Base-by-base conservation (phyloP, 2,797 vertebrate species). In the Aeoliscus strigatus region DNA sequence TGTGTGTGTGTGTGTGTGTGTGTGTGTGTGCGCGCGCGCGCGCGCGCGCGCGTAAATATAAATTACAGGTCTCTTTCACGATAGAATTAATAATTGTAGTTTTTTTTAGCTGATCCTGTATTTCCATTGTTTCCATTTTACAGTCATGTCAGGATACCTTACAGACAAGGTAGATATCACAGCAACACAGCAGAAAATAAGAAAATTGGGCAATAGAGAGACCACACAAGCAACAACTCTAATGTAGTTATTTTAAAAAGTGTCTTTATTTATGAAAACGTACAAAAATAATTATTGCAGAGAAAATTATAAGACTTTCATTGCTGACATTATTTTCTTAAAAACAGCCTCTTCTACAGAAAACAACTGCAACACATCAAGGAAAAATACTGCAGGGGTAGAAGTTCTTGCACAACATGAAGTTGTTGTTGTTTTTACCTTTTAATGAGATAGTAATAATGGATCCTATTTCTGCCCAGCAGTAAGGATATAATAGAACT, bases 191-290 rank as follows among this genome's bases (percentile, higher is more conserved):
- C n/a, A n/a, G n/a, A n/a, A n/a, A n/a, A n/a, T n/a, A n/a, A n/a
- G n/a, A n/a, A n/a, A n/a, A n/a, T n/a, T n/a, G n/a, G n/a, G n/a
- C n/a, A n/a, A n/a, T n/a, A n/a, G n/a, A n/a, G n/a, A n/a, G 9
- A 57, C 1, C 0, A 27, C 25, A 36, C 40, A 61, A 51, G 11
- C n/a, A 43, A 4, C 7, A 59, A 24, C 8, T 24, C 10, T 35
- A 9, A 29, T 16, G 31, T 63, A 66, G 57, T 67, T 83, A 71
- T 66, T 82, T 69, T 50, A 77, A 86, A 84, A 81, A 16, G 4
- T 36, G 30, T 51, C 40, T 89, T 89, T 89, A 89, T 88, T 88
- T 85, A 84, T 64, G 75, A 88, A 89, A 90, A 86, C 9, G 63
- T 83, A 86, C 81, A 85, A 85, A 87, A 89, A 86, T 70, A 77